Evolutionary conservation across 2,888 invertebrate species (phyloP).

Genomic region (Lasioglossum malachurum): DNA sequence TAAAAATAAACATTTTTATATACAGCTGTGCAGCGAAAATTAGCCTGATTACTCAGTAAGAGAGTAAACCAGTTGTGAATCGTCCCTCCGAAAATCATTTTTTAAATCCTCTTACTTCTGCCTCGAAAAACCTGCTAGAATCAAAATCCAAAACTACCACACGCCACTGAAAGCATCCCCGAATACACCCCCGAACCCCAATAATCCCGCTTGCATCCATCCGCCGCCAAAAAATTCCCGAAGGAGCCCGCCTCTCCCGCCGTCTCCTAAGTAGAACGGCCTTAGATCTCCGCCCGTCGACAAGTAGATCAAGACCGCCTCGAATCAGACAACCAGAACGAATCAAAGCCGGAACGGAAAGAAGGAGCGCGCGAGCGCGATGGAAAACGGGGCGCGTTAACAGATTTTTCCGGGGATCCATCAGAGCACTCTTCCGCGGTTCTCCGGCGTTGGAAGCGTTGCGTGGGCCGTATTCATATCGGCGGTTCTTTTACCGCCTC

Average conservation of each 20-base stretch:
- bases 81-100: neutral
- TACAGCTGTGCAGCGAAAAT: neutral
- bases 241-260: neutral
- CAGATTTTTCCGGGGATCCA: slow-evolving; percentile 44
- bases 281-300: neutral
- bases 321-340: neutral
- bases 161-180: neutral
- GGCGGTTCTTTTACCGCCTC: slow-evolving; percentile 23
- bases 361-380: neutral
- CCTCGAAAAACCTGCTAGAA: neutral
- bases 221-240: neutral
- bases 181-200: neutral
- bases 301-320: neutral
- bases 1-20: neutral
- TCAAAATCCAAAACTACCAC: neutral
- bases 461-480: slow-evolving; percentile 40
- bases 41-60: no score
- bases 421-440: slow-evolving; percentile 23
- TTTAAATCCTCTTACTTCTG: neutral
- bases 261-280: neutral
- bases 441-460: slow-evolving; percentile 15
- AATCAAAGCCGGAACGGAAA: neutral
- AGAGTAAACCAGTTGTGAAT: neutral
- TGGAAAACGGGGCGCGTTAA: slow-evolving; percentile 35
- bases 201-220: neutral